Conservation (phyloP, 2,113 vertebrate species). For the Lipophrys pholis region DNA sequence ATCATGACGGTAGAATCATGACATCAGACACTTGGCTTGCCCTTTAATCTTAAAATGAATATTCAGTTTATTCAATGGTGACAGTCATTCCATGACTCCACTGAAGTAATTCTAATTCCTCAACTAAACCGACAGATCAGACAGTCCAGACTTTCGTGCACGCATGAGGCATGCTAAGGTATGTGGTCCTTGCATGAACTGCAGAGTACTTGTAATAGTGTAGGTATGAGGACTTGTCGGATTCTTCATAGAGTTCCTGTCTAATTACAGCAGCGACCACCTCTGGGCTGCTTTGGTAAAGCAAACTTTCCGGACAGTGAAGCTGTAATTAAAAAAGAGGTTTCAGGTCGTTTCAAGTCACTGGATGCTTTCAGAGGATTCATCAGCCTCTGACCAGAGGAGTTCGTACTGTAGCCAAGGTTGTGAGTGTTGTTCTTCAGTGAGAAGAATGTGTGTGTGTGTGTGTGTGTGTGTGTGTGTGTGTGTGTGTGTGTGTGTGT, state of each 20-base stretch:
- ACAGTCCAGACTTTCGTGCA: too few relatives aligned
- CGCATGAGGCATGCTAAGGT: background rate
- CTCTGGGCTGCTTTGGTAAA: conserved; percentile 17
- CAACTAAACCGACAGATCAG: too few relatives aligned
- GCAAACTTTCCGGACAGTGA: conserved; percentile 50
- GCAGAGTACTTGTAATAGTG: background rate
- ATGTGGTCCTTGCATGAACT: background rate
- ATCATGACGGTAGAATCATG: background rate
- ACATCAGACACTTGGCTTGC: background rate
- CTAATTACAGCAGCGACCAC: conserved; percentile 22
- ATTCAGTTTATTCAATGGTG: too few relatives aligned
- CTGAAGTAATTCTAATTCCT: too few relatives aligned
- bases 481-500: too few relatives aligned
- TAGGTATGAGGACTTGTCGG: conserved; percentile 5
- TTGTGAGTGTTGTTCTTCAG: conserved; percentile 69
- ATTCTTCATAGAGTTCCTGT: conserved; percentile 41
- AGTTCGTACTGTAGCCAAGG: conserved; percentile 74
- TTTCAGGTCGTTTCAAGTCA: conserved; percentile 74
- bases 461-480: conserved; percentile 66
- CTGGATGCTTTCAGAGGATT: conserved; percentile 74
- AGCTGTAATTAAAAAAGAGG: conserved; percentile 70
- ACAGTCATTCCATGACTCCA: too few relatives aligned
- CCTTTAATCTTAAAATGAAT: too few relatives aligned
- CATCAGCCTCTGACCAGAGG: conserved; percentile 66
- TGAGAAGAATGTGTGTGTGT: conserved; percentile 69